Percentiles rank a stretch among this genome's conserved stretches.
Evolutionary conservation across 2,888 invertebrate species (phyloP).

Genomic region (Pheosia gnoma): DNA sequence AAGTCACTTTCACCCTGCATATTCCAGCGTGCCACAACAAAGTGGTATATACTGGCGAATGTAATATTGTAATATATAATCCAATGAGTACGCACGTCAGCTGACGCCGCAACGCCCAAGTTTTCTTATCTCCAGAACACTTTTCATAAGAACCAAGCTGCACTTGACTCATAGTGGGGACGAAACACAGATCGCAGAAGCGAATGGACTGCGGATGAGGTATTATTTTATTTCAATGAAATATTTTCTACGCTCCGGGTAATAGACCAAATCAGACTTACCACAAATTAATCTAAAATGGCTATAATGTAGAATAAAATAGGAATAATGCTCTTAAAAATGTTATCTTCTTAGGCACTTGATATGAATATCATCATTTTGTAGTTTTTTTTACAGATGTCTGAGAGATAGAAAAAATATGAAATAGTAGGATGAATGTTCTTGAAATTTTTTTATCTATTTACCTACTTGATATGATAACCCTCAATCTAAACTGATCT

Average conservation of each 20-base stretch:
- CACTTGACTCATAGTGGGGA: constrained; percentile 53
- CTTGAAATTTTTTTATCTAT: too few species aligned
- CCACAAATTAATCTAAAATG: too few species aligned
- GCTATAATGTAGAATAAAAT: too few species aligned
- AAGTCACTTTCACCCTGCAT: background rate
- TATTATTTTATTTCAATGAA: background rate
- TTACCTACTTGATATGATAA: too few species aligned
- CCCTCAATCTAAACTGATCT: too few species aligned
- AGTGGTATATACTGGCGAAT: background rate
- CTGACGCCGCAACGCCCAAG: constrained; percentile 63
- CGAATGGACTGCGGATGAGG: constrained; percentile 10
- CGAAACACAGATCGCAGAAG: constrained; percentile 19
- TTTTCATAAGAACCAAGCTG: constrained; percentile 64
- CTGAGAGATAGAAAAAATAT: too few species aligned
- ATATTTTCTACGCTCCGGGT: background rate
- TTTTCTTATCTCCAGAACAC: constrained; percentile 73
- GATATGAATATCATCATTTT: too few species aligned
- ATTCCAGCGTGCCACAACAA: background rate
- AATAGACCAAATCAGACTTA: too few species aligned
- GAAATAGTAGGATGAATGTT: too few species aligned
- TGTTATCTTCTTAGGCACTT: too few species aligned
- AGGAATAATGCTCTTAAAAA: too few species aligned
- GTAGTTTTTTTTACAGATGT: too few species aligned
- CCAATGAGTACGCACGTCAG: constrained; percentile 60
- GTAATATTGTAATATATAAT: constrained; percentile 43